Evolutionary conservation across 2,113 vertebrate species (phyloP).

Genomic region (Oncorhynchus clarkii): DNA sequence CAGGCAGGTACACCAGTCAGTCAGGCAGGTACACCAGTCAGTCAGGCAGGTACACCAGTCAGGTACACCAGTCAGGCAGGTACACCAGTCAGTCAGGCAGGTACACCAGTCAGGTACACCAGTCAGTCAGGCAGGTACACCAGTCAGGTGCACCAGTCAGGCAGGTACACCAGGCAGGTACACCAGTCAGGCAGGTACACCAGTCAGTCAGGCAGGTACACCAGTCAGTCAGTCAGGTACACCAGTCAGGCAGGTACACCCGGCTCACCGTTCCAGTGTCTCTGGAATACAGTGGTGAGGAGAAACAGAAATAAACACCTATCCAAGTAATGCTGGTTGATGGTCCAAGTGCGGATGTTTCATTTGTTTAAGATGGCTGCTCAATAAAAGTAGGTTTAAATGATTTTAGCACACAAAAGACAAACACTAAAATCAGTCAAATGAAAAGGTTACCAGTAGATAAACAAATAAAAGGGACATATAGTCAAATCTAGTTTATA

Average conservation of each 20-base stretch:
- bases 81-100: too few relatives aligned
- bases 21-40: too few relatives aligned
- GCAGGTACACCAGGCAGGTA: too few relatives aligned
- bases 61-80: too few relatives aligned
- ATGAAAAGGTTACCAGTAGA: not conserved
- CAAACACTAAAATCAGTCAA: not conserved
- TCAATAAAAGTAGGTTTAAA: not conserved
- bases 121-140: too few relatives aligned
- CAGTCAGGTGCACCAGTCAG: too few relatives aligned
- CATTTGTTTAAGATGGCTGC: not conserved
- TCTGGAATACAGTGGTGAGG: constrained; percentile 49
- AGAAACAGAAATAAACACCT: constrained; percentile 38
- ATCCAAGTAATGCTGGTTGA: constrained; percentile 35
- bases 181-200: too few relatives aligned
- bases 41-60: too few relatives aligned
- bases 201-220: constrained; percentile 52
- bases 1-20: too few relatives aligned
- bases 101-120: too few relatives aligned
- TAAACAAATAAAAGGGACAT: not conserved
- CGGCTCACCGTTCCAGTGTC: constrained; percentile 65
- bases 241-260: constrained; percentile 26
- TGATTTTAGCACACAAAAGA: not conserved
- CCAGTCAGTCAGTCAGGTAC: constrained; percentile 73
- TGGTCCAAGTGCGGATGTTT: constrained; percentile 6
- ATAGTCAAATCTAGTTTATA: not conserved